Evolutionary conservation across 1,140 invertebrate species (phyloP), one percentile per base, ranked within the genome.

Genomic region (Formica selysi): DNA sequence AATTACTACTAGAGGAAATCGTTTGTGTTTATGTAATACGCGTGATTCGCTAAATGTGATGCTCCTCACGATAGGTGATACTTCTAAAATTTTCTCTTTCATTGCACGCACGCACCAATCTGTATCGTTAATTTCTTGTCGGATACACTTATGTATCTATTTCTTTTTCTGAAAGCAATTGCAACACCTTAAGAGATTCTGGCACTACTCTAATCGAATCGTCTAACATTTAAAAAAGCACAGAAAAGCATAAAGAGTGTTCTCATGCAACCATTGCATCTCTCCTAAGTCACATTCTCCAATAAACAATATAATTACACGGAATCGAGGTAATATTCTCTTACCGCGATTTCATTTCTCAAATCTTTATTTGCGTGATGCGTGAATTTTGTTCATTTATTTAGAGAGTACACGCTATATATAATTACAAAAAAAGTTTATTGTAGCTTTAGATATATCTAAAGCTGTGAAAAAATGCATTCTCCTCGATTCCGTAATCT

Each of bases 161-260:
- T 19, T 41, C 44, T 36, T 73, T 44, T 61, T 38, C 4, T 61
- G 38, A 74, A 83, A 74, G 79, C 79, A 83, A n/a, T 70, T 48
- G 79, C 68, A 48, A 44, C 44, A 73, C 57, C 54, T 81, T 51
- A 59, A 81, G 26, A 81, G 26, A 81, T 44, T 81, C 79, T 83
- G 41, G 26, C 51, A 38, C 68, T 81, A 81, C 38, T 74, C 57
- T 83, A 83, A 83, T 83, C 57, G 36, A 70, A 41, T 70, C 64
- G 29, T 61, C 68, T 81, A 81, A 83, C 79, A 73, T 74, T 61
- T 74, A 83, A 73, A 36, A 54, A 89, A 87, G 85, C 89, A 87
- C 89, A 89, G 73, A 87, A 59, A 89, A 90, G 85, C 87, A 79
- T 59, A 76, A 64, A 73, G 74, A 88, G 73, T 81, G 73, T 68